Conservation (phyloP, 2,888 invertebrate genomes). For the Caenorhabditis panamensis region DNA sequence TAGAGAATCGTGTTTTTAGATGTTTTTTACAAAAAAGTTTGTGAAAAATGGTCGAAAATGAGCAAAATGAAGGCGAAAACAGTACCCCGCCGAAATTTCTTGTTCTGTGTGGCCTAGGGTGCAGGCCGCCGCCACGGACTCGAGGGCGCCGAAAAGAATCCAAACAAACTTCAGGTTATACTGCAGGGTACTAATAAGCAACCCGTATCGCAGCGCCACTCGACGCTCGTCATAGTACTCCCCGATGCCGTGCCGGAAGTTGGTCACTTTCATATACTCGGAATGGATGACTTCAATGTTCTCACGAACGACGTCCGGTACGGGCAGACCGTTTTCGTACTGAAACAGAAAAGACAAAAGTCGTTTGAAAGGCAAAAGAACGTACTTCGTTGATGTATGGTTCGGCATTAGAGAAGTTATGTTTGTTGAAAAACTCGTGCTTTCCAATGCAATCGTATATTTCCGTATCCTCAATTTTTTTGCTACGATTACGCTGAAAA, state of each 20-base stretch:
- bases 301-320: background rate
- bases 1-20: too few relatives aligned
- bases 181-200: too few relatives aligned
- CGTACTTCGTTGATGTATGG: slow-evolving; percentile 5
- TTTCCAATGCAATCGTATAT: background rate
- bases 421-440: background rate
- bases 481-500: too few relatives aligned
- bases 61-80: too few relatives aligned
- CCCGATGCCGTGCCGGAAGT: slow-evolving; percentile 10
- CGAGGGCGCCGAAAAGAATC: slow-evolving; percentile 11
- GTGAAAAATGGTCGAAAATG: too few relatives aligned
- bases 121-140: too few relatives aligned
- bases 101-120: too few relatives aligned
- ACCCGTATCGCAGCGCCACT: too few relatives aligned
- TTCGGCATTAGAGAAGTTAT: background rate
- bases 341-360: slow-evolving; percentile 1
- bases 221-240: background rate
- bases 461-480: too few relatives aligned
- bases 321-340: slow-evolving; percentile 10
- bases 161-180: background rate
- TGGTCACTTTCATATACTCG: background rate
- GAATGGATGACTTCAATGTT: background rate
- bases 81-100: too few relatives aligned
- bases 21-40: too few relatives aligned
- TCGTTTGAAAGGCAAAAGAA: background rate